Evolutionary conservation across 2,797 vertebrate genomes (phyloP).

Genomic region (Furcifer pardalis): DNA sequence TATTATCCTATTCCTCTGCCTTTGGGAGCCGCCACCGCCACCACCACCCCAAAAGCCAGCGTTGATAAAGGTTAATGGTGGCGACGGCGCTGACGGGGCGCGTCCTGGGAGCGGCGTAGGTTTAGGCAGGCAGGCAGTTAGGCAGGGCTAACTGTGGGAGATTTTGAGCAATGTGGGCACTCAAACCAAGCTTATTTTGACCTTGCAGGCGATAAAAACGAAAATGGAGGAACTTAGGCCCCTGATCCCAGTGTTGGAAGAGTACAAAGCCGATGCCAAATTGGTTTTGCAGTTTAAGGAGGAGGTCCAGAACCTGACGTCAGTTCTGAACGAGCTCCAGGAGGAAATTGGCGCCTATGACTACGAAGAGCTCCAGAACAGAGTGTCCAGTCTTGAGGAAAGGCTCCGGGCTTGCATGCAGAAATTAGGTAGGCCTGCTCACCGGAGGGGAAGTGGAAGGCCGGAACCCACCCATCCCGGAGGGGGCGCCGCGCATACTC

Average conservation of each 20-base stretch:
- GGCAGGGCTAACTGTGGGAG: too few relatives aligned
- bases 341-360: constrained; percentile 99
- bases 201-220: constrained; percentile 99
- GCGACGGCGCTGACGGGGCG: constrained; percentile 41
- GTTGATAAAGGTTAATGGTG: constrained; percentile 53
- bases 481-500: not conserved
- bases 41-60: too few relatives aligned
- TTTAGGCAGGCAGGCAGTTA: constrained; percentile 73
- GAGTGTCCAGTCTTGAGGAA: constrained; percentile 99
- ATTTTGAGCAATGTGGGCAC: constrained; percentile 89
- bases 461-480: constrained; percentile 49
- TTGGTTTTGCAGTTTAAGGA: constrained; percentile 99
- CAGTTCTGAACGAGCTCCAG: constrained; percentile 97
- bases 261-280: constrained; percentile 99
- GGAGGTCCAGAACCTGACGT: constrained; percentile 99
- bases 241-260: constrained; percentile 99
- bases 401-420: constrained; percentile 99
- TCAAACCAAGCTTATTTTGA: constrained; percentile 98
- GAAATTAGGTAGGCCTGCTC: constrained; percentile 96
- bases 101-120: constrained; percentile 76
- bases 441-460: constrained; percentile 76
- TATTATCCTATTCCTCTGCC: constrained; percentile 25
- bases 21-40: not conserved
- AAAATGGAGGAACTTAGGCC: constrained; percentile 99
- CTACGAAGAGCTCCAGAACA: constrained; percentile 99